Conservation (phyloP, 2,888 invertebrate species). For the Heteromyza rotundicornis region DNA sequence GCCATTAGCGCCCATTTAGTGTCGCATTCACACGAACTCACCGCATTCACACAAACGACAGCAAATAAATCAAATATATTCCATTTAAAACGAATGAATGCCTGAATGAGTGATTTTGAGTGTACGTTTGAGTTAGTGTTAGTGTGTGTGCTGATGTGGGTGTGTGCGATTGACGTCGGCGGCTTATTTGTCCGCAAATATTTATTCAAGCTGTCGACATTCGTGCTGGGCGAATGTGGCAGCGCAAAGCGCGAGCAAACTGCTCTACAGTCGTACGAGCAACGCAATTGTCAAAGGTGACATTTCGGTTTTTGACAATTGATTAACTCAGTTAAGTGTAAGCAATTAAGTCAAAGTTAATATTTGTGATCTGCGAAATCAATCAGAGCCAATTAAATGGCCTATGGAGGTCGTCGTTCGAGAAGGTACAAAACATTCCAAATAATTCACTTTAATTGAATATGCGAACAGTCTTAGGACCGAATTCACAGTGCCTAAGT, state of each 20-base stretch:
- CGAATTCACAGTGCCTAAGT: no score
- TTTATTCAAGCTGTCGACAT: background rate
- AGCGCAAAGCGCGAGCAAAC: background rate
- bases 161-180: constrained; percentile 8
- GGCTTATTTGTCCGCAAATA: constrained; percentile 1
- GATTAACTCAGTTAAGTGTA: constrained; percentile 7
- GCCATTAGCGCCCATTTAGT: background rate
- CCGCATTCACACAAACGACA: no score
- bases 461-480: no score
- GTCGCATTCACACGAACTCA: background rate
- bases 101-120: background rate
- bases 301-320: constrained; percentile 29
- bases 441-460: no score
- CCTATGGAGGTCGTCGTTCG: no score
- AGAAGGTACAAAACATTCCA: no score
- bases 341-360: background rate
- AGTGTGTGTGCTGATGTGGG: background rate
- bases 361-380: no score
- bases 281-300: background rate
- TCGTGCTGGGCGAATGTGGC: background rate
- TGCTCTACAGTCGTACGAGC: background rate
- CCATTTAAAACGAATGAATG: no score
- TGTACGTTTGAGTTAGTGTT: background rate
- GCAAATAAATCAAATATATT: constrained; percentile 3
- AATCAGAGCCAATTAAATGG: no score